phyloP scores from a whole-genome alignment of 2,888 invertebrate species.

The Cancer borealis region DNA sequence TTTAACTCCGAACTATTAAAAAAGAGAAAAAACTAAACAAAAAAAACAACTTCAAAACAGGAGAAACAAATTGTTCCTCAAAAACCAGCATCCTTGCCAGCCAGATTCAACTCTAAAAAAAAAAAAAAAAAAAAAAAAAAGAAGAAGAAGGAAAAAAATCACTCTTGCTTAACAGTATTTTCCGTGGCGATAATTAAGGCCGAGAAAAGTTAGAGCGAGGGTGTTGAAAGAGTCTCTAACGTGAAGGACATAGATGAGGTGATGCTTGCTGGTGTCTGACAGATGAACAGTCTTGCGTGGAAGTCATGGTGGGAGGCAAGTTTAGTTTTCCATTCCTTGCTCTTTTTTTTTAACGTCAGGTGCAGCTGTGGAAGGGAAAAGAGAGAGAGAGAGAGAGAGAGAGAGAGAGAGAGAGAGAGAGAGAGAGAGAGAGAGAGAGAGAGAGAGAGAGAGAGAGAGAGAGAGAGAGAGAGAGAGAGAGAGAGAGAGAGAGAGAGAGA shows the following conservation, averaged over 20 bases:
- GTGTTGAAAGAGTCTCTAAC: neutral
- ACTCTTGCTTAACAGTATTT: neutral
- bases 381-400: no score
- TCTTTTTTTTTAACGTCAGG: neutral
- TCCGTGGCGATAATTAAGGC: neutral
- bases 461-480: conserved; percentile 43
- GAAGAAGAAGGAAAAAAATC: neutral
- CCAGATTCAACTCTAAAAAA: neutral
- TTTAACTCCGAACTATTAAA: no score
- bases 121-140: neutral
- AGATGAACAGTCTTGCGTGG: neutral
- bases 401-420: neutral
- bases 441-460: neutral
- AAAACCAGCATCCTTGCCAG: neutral
- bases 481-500: conserved; percentile 46
- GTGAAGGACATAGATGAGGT: neutral
- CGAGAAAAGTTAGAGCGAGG: neutral
- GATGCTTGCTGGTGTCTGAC: neutral
- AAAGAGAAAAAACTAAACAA: neutral
- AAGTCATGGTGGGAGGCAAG: neutral
- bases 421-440: neutral
- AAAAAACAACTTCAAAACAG: neutral
- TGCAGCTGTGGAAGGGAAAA: neutral
- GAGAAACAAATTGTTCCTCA: neutral
- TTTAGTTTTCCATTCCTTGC: neutral